Conservation (phyloP, 2,888 invertebrate species). For the Drosophila demipolita region DNA sequence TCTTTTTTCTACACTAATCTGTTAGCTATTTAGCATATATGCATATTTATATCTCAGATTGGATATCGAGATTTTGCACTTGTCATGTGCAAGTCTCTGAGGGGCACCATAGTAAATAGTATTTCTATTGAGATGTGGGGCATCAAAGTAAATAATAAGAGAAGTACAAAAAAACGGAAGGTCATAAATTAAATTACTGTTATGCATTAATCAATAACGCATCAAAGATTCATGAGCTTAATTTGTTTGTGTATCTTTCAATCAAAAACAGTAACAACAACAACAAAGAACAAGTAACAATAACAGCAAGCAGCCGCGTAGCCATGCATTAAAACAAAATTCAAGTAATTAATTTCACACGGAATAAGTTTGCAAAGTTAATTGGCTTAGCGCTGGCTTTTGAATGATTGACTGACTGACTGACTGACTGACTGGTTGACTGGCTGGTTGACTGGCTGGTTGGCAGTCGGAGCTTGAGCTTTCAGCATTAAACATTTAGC, state of each 20-base stretch:
- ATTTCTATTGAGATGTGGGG: constrained; percentile 3
- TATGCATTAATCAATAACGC: constrained; percentile 46
- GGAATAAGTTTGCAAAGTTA: constrained; percentile 74
- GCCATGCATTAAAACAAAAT: constrained; percentile 53
- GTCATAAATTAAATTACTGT: constrained; percentile 52
- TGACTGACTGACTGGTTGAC: constrained; percentile 1
- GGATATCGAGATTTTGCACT: not conserved
- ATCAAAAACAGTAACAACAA: constrained; percentile 6
- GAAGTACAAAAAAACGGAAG: constrained; percentile 47
- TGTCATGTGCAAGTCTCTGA: not conserved
- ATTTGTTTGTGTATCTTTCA: constrained; percentile 49
- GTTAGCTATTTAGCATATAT: not conserved
- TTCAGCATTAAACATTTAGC: constrained; percentile 61
- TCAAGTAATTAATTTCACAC: constrained; percentile 76
- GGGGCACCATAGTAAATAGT: not conserved
- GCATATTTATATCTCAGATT: not conserved
- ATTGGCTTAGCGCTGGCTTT: constrained; percentile 71
- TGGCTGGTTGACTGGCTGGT: constrained; percentile 15
- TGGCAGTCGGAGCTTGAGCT: constrained; percentile 24
- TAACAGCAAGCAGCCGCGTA: constrained; percentile 11
- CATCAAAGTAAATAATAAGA: constrained; percentile 2
- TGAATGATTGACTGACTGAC: constrained; percentile 34
- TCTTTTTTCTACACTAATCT: not conserved
- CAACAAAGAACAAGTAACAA: constrained; percentile 5
- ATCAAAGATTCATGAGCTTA: constrained; percentile 54